These are phyloP conservation scores for Agonopterix subpropinquella DNA, from an alignment of 2,888 invertebrate genomes.

Conservation along the genomic window DNA sequence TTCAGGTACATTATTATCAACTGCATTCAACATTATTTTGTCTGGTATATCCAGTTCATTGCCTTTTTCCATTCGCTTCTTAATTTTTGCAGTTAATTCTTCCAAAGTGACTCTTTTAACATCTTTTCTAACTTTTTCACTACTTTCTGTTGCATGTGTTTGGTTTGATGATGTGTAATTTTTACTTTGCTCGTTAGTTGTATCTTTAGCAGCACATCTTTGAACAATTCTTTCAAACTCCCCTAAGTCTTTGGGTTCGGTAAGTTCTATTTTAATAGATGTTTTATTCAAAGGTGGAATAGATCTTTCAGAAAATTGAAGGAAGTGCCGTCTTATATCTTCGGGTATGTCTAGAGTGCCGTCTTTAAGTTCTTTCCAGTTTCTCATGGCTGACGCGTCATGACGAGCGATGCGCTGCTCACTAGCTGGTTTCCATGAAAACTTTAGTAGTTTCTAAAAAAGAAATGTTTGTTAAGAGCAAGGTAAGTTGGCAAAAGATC, in stretches of 20 bases:
- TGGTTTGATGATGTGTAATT: not conserved
- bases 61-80: conserved; percentile 46
- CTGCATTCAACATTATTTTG: conserved; percentile 42
- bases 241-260: conserved; percentile 41
- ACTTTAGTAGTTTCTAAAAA: conserved; percentile 78
- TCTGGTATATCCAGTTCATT: conserved; percentile 43
- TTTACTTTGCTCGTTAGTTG: conserved; percentile 7
- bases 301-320: conserved; percentile 79
- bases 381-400: conserved; percentile 79
- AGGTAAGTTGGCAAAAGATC: too few relatives aligned
- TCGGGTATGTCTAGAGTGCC: conserved; percentile 68
- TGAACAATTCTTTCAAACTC: conserved; percentile 69
- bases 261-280: conserved; percentile 49
- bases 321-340: conserved; percentile 74
- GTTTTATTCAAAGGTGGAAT: conserved; percentile 57
- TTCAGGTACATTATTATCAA: conserved; percentile 15
- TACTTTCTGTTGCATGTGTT: conserved; percentile 10
- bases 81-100: conserved; percentile 47
- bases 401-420: conserved; percentile 76
- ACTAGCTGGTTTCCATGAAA: conserved; percentile 78
- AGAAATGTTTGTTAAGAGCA: not conserved
- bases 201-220: conserved; percentile 44
- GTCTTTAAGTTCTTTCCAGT: conserved; percentile 80
- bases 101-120: conserved; percentile 47
- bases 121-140: conserved; percentile 20